phyloP scores from a whole-genome alignment of 2,888 invertebrate genomes.

The Stenurella melanura region DNA sequence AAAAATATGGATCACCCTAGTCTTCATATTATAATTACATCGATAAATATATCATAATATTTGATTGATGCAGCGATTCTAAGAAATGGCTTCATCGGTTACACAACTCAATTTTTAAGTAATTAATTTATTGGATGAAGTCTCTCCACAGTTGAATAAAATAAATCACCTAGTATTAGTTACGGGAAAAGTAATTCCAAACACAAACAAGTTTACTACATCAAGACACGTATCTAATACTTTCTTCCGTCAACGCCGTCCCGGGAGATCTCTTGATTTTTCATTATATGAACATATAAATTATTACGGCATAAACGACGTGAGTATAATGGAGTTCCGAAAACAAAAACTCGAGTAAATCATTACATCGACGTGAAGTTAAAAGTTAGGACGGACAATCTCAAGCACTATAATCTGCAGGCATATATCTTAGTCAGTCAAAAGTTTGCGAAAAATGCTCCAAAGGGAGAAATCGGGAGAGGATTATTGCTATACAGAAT shows the following conservation, averaged over 20 bases:
- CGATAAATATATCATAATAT: too few relatives aligned
- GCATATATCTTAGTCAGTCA: conserved; percentile 39
- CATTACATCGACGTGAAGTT: conserved; percentile 35
- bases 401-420: conserved; percentile 25
- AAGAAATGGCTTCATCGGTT: too few relatives aligned
- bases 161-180: neutral
- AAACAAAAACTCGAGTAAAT: conserved; percentile 38
- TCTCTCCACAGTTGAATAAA: too few relatives aligned
- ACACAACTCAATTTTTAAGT: too few relatives aligned
- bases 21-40: too few relatives aligned
- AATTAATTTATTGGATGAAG: too few relatives aligned
- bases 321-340: conserved; percentile 17
- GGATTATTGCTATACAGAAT: neutral
- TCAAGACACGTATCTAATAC: neutral
- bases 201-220: neutral
- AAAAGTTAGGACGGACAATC: conserved; percentile 30
- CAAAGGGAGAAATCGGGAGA: conserved; percentile 24
- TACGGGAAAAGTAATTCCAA: neutral
- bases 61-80: too few relatives aligned
- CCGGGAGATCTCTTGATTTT: neutral
- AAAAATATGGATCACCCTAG: too few relatives aligned
- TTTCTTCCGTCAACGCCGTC: neutral
- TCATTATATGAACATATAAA: conserved; percentile 16
- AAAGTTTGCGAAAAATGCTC: conserved; percentile 28
- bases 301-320: conserved; percentile 3